Percentiles rank a stretch among this genome's conserved stretches.
phyloP scores from a whole-genome alignment of 2,113 vertebrate species.

The Albula glossodonta region DNA sequence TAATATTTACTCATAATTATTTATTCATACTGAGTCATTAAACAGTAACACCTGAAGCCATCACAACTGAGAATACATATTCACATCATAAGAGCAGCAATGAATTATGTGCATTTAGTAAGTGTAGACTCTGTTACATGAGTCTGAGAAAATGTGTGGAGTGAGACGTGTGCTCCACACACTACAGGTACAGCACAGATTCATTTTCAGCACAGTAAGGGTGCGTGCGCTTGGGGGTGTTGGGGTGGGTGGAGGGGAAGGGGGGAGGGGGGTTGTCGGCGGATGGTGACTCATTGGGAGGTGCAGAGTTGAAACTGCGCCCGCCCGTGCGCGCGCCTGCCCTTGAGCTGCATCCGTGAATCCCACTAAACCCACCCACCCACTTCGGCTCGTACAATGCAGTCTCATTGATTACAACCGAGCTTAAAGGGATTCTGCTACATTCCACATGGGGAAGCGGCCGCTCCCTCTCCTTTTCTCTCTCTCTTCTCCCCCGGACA shows the following conservation, averaged over 20 bases:
- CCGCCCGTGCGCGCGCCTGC: background rate
- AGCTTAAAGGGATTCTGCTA: constrained; percentile 51
- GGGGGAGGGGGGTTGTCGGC: too few relatives aligned
- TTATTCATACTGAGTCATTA: background rate
- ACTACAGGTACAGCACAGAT: background rate
- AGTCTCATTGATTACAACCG: constrained; percentile 24
- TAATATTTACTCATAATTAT: too few relatives aligned
- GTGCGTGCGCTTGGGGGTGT: background rate
- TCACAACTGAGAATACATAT: background rate
- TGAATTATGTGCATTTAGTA: background rate
- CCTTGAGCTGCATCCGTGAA: too few relatives aligned
- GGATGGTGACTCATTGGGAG: background rate
- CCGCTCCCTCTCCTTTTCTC: constrained; percentile 14
- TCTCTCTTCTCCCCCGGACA: constrained; percentile 16
- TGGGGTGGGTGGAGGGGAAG: background rate
- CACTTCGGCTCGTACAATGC: background rate
- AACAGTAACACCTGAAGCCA: background rate
- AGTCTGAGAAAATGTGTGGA: background rate
- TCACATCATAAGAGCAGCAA: too few relatives aligned
- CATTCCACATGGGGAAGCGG: constrained; percentile 54
- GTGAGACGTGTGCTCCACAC: background rate
- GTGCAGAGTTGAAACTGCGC: background rate
- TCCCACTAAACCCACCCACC: background rate
- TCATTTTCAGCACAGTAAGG: background rate
- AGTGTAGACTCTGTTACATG: background rate